Conservation (phyloP, 2,888 invertebrate species). For the Oeneis ivallda region DNA sequence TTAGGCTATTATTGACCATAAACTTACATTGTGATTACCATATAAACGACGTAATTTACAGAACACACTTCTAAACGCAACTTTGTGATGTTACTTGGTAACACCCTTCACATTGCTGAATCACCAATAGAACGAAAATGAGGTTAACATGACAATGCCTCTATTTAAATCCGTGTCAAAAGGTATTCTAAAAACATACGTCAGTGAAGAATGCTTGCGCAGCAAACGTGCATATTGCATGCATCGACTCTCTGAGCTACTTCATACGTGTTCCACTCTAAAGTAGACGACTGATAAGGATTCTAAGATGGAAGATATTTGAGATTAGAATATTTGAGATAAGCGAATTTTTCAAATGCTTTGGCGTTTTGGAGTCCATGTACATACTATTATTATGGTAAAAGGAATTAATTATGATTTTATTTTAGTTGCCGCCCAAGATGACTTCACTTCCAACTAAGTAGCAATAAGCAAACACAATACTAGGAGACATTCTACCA, state of each 20-base stretch:
- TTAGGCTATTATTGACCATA: background rate
- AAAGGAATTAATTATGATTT: no score
- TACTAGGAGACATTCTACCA: no score
- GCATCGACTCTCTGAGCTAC: conserved; percentile 27
- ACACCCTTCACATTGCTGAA: conserved; percentile 27
- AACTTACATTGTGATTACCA: conserved; percentile 8
- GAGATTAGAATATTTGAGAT: conserved; percentile 29
- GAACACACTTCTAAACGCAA: background rate
- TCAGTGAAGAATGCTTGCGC: conserved; percentile 29
- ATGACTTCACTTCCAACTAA: no score
- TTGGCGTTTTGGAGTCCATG: background rate
- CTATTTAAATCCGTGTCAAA: conserved; percentile 32
- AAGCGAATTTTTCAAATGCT: conserved; percentile 32
- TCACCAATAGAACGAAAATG: conserved; percentile 28
- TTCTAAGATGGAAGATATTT: conserved; percentile 27
- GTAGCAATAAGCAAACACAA: no score
- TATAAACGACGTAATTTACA: background rate
- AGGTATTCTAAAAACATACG: conserved; percentile 27
- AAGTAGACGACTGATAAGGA: conserved; percentile 28
- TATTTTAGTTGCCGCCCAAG: no score
- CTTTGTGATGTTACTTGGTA: conserved; percentile 5
- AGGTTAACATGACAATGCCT: conserved; percentile 25
- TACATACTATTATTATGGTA: background rate
- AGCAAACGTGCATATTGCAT: conserved; percentile 34
- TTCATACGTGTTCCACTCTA: conserved; percentile 30